Conservation (phyloP, 2,888 invertebrate genomes). For the Mystacides longicornis region DNA sequence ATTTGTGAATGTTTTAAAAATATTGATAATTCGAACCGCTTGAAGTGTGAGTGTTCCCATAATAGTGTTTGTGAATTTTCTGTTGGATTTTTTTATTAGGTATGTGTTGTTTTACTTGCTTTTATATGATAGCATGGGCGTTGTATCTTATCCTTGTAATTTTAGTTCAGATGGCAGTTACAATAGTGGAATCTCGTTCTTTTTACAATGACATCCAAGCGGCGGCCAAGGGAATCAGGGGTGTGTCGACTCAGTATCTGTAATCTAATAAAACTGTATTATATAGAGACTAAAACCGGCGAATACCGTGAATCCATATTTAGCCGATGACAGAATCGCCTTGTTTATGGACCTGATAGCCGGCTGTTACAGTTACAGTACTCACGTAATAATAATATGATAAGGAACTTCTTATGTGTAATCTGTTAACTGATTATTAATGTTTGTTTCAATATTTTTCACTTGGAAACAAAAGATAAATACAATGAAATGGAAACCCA, state of each 20-base stretch:
- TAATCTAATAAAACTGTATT: neutral
- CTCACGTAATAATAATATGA: no score
- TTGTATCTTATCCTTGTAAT: neutral
- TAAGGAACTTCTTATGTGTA: no score
- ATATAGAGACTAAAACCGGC: neutral
- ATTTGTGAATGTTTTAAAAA: conserved; percentile 5
- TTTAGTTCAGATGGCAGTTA: neutral
- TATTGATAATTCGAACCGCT: neutral
- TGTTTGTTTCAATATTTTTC: no score
- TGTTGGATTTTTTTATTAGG: conserved; percentile 7
- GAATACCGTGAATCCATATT: conserved; percentile 15
- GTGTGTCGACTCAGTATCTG: conserved; percentile 17
- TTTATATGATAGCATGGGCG: neutral
- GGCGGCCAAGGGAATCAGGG: conserved; percentile 3
- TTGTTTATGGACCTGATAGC: conserved; percentile 4
- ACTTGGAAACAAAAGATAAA: no score
- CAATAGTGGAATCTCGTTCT: neutral
- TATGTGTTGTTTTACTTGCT: neutral
- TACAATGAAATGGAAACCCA: no score
- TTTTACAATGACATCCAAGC: neutral
- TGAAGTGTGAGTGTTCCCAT: conserved; percentile 9
- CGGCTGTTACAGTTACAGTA: neutral
- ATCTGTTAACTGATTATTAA: no score
- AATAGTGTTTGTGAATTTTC: conserved; percentile 7
- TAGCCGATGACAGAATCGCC: conserved; percentile 20